These are phyloP conservation scores for Cuniculus paca DNA, from an alignment of 2,797 vertebrate species.

Conservation along the genomic window DNA sequence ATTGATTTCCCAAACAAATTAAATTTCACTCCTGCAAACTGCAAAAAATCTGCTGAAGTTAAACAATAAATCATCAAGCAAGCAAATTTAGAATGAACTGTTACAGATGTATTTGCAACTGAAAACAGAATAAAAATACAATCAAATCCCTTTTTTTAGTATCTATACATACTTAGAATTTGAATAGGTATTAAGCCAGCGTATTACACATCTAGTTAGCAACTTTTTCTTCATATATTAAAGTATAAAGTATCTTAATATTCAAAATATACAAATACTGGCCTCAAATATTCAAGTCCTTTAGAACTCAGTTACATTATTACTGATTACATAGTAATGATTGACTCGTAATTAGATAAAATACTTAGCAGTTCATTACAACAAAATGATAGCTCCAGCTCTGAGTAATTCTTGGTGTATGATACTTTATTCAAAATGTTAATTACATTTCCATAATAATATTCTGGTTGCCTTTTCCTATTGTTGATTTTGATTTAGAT, in stretches of 20 bases:
- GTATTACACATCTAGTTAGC: background rate
- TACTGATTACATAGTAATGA: constrained; percentile 34
- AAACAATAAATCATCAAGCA: constrained; percentile 52
- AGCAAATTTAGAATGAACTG: constrained; percentile 61
- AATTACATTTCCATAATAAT: constrained; percentile 38
- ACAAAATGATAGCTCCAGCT: constrained; percentile 11
- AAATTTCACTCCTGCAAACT: constrained; percentile 34
- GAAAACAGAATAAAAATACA: constrained; percentile 30
- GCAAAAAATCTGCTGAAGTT: constrained; percentile 43
- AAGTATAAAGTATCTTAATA: constrained; percentile 12
- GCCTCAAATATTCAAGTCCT: background rate
- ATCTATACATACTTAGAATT: background rate
- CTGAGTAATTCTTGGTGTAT: constrained; percentile 46
- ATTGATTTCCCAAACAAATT: constrained; percentile 40
- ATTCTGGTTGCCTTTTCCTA: background rate
- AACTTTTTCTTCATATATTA: constrained; percentile 8
- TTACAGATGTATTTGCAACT: background rate
- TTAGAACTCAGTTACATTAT: constrained; percentile 1
- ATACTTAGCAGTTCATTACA: constrained; percentile 18
- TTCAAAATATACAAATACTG: background rate
- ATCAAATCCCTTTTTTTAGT: background rate
- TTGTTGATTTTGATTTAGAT: constrained; percentile 48
- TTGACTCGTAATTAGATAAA: constrained; percentile 57
- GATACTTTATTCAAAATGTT: constrained; percentile 39
- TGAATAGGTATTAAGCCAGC: background rate